Evolutionary conservation across 2,888 invertebrate species (phyloP).

Genomic region (Tetropium fuscum): DNA sequence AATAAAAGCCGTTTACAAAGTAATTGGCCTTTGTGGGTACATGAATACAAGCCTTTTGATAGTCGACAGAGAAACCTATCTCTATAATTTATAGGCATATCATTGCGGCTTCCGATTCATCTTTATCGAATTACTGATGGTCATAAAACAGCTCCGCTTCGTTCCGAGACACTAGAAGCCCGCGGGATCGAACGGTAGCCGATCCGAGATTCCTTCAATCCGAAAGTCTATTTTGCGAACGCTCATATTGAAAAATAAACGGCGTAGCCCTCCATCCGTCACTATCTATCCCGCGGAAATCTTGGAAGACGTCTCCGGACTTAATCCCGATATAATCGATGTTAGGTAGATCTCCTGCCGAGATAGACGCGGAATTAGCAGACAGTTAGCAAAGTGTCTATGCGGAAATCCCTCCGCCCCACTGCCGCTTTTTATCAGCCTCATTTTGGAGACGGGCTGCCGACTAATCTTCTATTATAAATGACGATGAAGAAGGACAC

Average conservation of each 20-base stretch:
- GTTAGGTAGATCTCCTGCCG: constrained; percentile 56
- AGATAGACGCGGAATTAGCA: constrained; percentile 62
- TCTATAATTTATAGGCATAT: constrained; percentile 43
- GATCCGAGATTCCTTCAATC: background rate
- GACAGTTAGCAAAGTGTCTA: constrained; percentile 62
- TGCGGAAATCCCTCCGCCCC: constrained; percentile 50
- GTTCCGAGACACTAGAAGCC: background rate
- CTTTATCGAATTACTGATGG: constrained; percentile 42
- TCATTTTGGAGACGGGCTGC: constrained; percentile 57
- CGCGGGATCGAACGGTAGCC: background rate
- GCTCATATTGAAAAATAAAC: constrained; percentile 14
- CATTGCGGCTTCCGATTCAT: constrained; percentile 46
- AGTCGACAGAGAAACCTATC: constrained; percentile 30
- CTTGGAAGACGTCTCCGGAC: constrained; percentile 26
- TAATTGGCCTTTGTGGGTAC: constrained; percentile 47
- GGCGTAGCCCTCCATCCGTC: constrained; percentile 33
- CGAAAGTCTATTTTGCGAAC: too few relatives aligned
- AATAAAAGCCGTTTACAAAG: constrained; percentile 42
- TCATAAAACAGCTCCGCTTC: constrained; percentile 30
- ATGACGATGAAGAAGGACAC: constrained; percentile 56
- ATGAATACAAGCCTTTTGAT: constrained; percentile 39
- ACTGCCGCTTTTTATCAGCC: constrained; percentile 55
- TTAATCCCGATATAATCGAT: constrained; percentile 60
- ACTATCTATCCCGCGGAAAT: constrained; percentile 22
- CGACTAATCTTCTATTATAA: constrained; percentile 62